A percentile compares a stretch with the other conserved stretches of the same genome.
Evolutionary conservation across 2,113 vertebrate genomes (phyloP).

Genomic region (Caranx ignobilis): DNA sequence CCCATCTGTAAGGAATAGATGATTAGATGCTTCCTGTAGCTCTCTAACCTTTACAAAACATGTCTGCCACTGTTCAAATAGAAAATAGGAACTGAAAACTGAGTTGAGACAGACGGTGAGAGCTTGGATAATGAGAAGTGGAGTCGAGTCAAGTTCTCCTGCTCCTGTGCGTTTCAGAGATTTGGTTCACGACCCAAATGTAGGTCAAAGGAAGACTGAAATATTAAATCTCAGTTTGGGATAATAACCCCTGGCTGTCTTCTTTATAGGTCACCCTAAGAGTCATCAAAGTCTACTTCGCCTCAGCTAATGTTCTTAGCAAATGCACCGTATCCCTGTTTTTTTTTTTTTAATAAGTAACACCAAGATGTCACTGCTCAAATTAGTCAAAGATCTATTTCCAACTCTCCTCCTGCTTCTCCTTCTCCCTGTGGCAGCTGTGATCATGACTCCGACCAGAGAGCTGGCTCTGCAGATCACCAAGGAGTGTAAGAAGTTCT

Average conservation of each 20-base stretch:
- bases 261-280: background rate
- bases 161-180: background rate
- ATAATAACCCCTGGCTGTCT: background rate
- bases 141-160: background rate
- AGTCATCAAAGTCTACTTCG: background rate
- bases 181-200: background rate
- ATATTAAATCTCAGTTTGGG: background rate
- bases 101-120: background rate
- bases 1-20: conserved; percentile 88
- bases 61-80: background rate
- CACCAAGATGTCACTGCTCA: background rate
- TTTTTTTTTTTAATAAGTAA: too few species aligned
- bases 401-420: background rate
- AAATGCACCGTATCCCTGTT: background rate
- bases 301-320: background rate
- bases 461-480: conserved; percentile 98
- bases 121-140: background rate
- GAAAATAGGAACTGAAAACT: background rate
- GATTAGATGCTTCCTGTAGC: background rate
- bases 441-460: conserved; percentile 98
- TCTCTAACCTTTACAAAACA: background rate
- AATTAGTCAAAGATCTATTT: background rate
- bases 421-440: conserved; percentile 81
- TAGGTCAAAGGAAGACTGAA: conserved; percentile 13
- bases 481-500: conserved; percentile 99